Percentiles rank a stretch among this genome's conserved stretches.
phyloP scores from a whole-genome alignment of 1,140 invertebrate genomes.

The Cydia pomonella region DNA sequence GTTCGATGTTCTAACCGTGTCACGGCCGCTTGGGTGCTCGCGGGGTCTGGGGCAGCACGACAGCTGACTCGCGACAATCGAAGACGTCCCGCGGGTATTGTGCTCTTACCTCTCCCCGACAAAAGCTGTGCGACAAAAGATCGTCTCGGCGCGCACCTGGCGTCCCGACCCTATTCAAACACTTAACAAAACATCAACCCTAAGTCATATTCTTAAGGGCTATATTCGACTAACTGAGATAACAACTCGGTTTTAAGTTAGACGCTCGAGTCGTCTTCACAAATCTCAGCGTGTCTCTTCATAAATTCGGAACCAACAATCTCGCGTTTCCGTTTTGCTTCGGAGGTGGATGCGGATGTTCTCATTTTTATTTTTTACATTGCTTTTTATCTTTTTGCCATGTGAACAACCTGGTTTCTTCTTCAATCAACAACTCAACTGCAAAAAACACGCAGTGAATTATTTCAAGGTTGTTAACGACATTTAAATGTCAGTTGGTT shows the following conservation, averaged over 20 bases:
- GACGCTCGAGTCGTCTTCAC: constrained; percentile 41
- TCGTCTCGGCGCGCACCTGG: constrained; percentile 72
- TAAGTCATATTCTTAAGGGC: neutral
- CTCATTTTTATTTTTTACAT: neutral
- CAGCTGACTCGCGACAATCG: constrained; percentile 75
- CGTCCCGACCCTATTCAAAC: constrained; percentile 52
- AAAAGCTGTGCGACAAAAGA: constrained; percentile 61
- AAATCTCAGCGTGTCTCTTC: constrained; percentile 41
- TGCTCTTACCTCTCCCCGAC: constrained; percentile 52
- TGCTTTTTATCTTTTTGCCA: neutral
- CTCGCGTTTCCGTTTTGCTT: constrained; percentile 49
- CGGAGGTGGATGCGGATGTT: constrained; percentile 31
- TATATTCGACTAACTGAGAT: neutral
- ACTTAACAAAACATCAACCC: neutral
- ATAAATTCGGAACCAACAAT: constrained; percentile 40
- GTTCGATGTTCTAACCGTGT: constrained; percentile 42
- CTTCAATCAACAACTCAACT: neutral
- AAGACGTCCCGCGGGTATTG: constrained; percentile 77
- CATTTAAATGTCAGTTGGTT: constrained; percentile 7
- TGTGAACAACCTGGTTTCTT: constrained; percentile 18
- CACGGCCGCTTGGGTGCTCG: constrained; percentile 50
- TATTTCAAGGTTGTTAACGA: neutral
- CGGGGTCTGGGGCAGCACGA: constrained; percentile 53
- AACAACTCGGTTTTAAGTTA: constrained; percentile 55
- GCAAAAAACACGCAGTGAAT: neutral